A percentile compares a stretch with the other conserved stretches of the same genome.
Conservation (phyloP, 2,888 invertebrate genomes). For the Drosophila paracracens region DNA sequence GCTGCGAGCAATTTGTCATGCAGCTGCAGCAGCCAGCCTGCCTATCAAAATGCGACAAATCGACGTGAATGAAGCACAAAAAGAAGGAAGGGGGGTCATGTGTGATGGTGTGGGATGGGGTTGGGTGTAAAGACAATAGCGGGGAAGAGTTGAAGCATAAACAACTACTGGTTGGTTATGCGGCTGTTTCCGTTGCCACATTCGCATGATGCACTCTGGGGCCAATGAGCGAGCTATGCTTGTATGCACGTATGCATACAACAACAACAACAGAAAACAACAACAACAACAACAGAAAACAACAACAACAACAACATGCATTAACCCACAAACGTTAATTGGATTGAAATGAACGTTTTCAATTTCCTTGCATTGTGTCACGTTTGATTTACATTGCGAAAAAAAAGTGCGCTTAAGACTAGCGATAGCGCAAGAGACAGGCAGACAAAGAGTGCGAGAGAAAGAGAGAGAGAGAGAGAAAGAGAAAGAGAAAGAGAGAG, state of each 20-base stretch:
- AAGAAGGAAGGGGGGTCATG: too few species aligned
- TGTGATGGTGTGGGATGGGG: fast-evolving
- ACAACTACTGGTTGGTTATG: slow-evolving; percentile 52
- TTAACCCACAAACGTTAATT: slow-evolving; percentile 84
- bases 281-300: not conserved
- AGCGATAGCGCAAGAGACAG: not conserved
- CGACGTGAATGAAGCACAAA: not conserved
- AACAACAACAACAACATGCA: slow-evolving; percentile 59
- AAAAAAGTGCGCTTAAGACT: slow-evolving; percentile 16
- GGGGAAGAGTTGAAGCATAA: not conserved
- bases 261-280: not conserved
- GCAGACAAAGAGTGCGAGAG: not conserved
- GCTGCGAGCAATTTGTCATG: slow-evolving; percentile 54
- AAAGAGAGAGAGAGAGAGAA: not conserved
- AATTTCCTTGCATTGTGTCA: slow-evolving; percentile 77
- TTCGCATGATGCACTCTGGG: slow-evolving; percentile 29
- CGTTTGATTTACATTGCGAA: slow-evolving; percentile 68
- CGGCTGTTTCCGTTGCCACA: slow-evolving; percentile 45
- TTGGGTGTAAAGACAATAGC: not conserved
- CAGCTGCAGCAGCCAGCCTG: slow-evolving; percentile 15
- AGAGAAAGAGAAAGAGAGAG: too few species aligned
- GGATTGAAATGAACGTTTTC: slow-evolving; percentile 81
- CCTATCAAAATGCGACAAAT: slow-evolving; percentile 38
- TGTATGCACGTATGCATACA: slow-evolving; percentile 40
- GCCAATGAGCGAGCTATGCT: slow-evolving; percentile 32